Evolutionary conservation across 2,888 invertebrate genomes (phyloP).

Genomic region (Tipula unca): DNA sequence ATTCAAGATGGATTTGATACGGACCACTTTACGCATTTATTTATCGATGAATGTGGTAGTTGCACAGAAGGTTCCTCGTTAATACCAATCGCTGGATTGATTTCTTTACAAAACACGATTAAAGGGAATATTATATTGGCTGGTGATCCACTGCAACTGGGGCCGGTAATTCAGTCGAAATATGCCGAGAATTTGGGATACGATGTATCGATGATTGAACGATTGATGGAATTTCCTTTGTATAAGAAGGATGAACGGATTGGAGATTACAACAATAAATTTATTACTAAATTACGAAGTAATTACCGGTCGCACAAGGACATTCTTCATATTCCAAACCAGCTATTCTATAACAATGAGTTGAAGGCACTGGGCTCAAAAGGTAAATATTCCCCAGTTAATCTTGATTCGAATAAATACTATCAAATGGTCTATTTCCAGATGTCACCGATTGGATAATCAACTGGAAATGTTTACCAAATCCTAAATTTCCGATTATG

Average conservation of each 20-base stretch:
- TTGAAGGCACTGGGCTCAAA: conserved; percentile 42
- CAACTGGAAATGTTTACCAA: conserved; percentile 41
- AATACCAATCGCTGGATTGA: conserved; percentile 46
- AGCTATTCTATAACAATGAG: conserved; percentile 61
- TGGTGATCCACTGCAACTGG: conserved; percentile 67
- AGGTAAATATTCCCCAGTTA: conserved; percentile 25
- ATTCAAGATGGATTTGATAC: conserved; percentile 23
- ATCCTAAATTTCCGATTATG: conserved; percentile 46
- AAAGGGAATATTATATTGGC: conserved; percentile 48
- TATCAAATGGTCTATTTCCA: neutral
- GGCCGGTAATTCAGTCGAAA: conserved; percentile 49
- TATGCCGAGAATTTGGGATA: conserved; percentile 33
- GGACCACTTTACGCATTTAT: conserved; percentile 52
- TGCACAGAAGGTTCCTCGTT: conserved; percentile 58
- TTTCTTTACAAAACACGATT: conserved; percentile 33
- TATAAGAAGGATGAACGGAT: conserved; percentile 29
- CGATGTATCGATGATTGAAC: conserved; percentile 53
- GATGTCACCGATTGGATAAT: conserved; percentile 28
- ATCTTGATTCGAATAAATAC: neutral
- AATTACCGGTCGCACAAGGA: conserved; percentile 66
- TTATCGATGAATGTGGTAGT: conserved; percentile 71
- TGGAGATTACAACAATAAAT: conserved; percentile 45
- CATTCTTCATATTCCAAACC: conserved; percentile 58
- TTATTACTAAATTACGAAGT: conserved; percentile 62
- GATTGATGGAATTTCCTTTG: conserved; percentile 50